Evolutionary conservation across 2,888 invertebrate genomes (phyloP).

Genomic region (Stenoptilia bipunctidactyla): DNA sequence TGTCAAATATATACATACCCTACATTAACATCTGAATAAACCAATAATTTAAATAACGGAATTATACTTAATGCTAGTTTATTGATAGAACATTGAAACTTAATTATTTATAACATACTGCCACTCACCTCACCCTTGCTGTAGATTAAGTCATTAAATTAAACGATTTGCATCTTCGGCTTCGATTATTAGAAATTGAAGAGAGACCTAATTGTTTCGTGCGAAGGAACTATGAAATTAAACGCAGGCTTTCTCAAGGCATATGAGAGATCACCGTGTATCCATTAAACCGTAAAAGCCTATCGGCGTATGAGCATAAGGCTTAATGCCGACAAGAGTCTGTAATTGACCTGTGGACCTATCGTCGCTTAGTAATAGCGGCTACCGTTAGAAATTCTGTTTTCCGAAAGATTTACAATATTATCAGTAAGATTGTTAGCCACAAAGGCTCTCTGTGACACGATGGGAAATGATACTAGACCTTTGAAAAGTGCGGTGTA

Average conservation of each 20-base stretch:
- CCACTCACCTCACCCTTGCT: too few relatives aligned
- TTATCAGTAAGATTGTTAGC: background rate
- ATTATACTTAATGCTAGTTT: too few relatives aligned
- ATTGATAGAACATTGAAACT: too few relatives aligned
- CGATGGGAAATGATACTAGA: slow-evolving; percentile 6
- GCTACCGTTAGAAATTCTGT: background rate
- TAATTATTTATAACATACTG: too few relatives aligned
- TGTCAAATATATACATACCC: too few relatives aligned
- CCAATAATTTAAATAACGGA: too few relatives aligned
- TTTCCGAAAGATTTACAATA: background rate
- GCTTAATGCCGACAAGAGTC: background rate
- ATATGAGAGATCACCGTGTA: background rate
- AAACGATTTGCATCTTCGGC: too few relatives aligned
- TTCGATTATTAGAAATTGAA: too few relatives aligned
- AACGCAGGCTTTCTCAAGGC: background rate
- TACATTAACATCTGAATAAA: too few relatives aligned
- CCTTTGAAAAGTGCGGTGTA: slow-evolving; percentile 35
- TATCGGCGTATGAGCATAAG: background rate
- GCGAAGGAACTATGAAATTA: too few relatives aligned
- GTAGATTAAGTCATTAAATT: too few relatives aligned
- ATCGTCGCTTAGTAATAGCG: background rate
- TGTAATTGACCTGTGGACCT: background rate
- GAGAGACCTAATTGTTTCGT: too few relatives aligned
- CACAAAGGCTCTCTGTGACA: background rate
- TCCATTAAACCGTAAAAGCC: background rate